Conservation (phyloP, 2,888 invertebrate species). For the Sclerodermus sp. region DNA sequence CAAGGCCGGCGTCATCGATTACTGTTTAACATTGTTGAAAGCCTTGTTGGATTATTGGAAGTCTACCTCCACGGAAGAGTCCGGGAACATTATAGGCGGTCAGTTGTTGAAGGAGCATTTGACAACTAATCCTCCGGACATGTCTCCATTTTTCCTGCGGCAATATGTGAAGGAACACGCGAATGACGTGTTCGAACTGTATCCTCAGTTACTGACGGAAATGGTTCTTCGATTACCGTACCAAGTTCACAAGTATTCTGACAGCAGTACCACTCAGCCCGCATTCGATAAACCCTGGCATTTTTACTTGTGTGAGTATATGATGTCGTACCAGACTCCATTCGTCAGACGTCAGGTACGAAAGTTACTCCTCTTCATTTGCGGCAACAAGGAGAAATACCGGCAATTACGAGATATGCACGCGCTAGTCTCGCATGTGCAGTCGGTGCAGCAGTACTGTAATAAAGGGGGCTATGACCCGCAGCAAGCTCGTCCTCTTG, state of each 20-base stretch:
- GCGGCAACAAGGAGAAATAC: constrained; percentile 95
- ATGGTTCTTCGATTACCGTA: constrained; percentile 92
- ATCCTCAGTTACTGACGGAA: constrained; percentile 92
- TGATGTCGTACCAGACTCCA: constrained; percentile 94
- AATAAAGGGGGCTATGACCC: constrained; percentile 63
- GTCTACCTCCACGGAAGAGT: constrained; percentile 54
- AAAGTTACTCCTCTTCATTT: constrained; percentile 87
- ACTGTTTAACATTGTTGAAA: constrained; percentile 72
- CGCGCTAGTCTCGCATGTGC: constrained; percentile 86
- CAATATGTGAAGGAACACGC: constrained; percentile 91
- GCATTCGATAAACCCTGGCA: constrained; percentile 67
- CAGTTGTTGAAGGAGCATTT: constrained; percentile 81
- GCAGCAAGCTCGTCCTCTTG: constrained; percentile 56
- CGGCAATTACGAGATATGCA: constrained; percentile 91
- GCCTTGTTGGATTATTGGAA: constrained; percentile 79
- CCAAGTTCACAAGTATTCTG: constrained; percentile 79
- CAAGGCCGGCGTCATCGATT: constrained; percentile 71
- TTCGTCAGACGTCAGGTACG: constrained; percentile 86
- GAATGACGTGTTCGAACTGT: constrained; percentile 90
- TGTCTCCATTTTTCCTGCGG: constrained; percentile 92
- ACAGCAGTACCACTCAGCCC: constrained; percentile 43
- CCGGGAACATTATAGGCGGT: constrained; percentile 62
- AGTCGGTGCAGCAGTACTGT: constrained; percentile 63
- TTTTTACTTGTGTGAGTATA: constrained; percentile 85
- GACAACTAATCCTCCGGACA: constrained; percentile 83